Evolutionary conservation across 2,888 invertebrate species (phyloP).

Genomic region (Pyrocoelia pectoralis): DNA sequence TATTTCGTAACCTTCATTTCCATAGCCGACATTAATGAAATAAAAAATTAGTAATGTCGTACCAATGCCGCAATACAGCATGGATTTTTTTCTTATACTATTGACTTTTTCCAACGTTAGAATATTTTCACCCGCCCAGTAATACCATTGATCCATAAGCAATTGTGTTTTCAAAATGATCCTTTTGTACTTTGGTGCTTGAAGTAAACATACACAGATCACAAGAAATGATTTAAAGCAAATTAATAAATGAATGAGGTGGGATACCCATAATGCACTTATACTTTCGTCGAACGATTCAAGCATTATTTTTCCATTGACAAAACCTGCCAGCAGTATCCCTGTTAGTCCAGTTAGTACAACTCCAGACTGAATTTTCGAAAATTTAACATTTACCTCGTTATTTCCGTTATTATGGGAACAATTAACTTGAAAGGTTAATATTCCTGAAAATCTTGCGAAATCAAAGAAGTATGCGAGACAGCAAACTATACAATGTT

Average conservation of each 20-base stretch:
- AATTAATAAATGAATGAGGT: background rate
- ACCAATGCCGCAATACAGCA: background rate
- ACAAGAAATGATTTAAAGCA: background rate
- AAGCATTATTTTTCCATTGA: background rate
- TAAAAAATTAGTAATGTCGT: too few species aligned
- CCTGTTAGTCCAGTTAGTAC: background rate
- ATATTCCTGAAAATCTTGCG: background rate
- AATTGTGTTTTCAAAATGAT: background rate
- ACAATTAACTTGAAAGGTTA: background rate
- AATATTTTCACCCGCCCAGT: background rate
- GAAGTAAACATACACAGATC: background rate
- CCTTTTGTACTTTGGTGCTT: background rate
- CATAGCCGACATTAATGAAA: too few species aligned
- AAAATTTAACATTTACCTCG: background rate
- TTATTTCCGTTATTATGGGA: background rate
- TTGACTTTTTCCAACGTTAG: background rate
- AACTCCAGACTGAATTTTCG: background rate
- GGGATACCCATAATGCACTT: background rate
- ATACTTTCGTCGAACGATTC: background rate
- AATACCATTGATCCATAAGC: background rate
- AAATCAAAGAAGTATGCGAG: background rate
- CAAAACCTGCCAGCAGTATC: background rate
- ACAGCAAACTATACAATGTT: background rate
- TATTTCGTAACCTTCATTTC: too few species aligned
- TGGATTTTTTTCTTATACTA: background rate